Percentiles rank a stretch among this genome's conserved stretches.
phyloP scores from a whole-genome alignment of 1,140 invertebrate species.

The Magallana angulata region DNA sequence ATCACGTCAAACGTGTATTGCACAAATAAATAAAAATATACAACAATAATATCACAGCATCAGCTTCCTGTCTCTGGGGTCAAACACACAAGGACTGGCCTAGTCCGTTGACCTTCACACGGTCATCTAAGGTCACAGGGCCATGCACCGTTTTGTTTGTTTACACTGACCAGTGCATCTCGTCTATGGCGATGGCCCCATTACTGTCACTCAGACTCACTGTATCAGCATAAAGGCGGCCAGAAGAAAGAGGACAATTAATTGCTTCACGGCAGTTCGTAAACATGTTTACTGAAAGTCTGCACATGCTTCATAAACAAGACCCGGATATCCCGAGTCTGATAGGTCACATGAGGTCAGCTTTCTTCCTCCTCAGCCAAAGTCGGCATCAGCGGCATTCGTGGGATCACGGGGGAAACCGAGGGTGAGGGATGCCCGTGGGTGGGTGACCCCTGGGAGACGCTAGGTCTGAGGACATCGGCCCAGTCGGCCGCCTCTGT shows the following conservation, averaged over 20 bases:
- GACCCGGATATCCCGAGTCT: neutral
- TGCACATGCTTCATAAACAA: neutral
- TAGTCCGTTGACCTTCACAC: neutral
- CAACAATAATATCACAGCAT: conserved; percentile 19
- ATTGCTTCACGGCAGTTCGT: neutral
- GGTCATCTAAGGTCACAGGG: neutral
- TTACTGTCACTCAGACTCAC: neutral
- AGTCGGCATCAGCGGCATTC: conserved; percentile 44
- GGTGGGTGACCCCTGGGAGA: conserved; percentile 25
- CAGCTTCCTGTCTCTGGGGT: neutral
- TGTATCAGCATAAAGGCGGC: too few species aligned
- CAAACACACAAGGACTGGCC: neutral
- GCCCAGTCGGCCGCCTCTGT: conserved; percentile 45
- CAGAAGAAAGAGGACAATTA: neutral
- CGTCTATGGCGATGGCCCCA: too few species aligned
- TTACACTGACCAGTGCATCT: too few species aligned
- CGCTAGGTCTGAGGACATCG: conserved; percentile 5
- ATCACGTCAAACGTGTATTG: neutral
- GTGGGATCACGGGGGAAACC: conserved; percentile 37
- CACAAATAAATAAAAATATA: neutral
- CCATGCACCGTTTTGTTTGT: too few species aligned
- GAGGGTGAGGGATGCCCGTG: conserved; percentile 27
- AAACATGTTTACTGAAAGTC: conserved; percentile 2
- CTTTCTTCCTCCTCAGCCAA: conserved; percentile 45
- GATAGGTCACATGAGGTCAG: neutral